Evolutionary conservation across 1,140 invertebrate genomes (phyloP).

Genomic region (Neuroterus valhalla): DNA sequence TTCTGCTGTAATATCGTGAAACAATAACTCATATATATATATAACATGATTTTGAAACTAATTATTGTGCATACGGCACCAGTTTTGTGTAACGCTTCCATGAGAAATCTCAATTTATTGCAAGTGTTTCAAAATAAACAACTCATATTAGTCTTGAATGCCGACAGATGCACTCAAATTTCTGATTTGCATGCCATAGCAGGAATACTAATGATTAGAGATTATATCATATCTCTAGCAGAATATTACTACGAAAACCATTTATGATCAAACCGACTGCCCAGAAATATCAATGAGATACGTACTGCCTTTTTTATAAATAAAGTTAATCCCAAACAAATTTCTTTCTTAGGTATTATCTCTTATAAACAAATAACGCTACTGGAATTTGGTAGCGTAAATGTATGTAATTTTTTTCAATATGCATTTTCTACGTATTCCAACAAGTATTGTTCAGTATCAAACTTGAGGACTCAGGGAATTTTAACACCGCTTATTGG

Average conservation of each 20-base stretch:
- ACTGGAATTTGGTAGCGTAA: not conserved
- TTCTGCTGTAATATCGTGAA: constrained; percentile 23
- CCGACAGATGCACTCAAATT: constrained; percentile 36
- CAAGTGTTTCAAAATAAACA: constrained; percentile 43
- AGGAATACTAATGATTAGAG: not conserved
- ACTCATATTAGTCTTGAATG: constrained; percentile 32
- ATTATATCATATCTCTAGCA: not conserved
- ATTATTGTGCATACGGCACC: constrained; percentile 36
- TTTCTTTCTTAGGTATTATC: constrained; percentile 23
- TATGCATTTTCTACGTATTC: not conserved
- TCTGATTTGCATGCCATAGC: constrained; percentile 29
- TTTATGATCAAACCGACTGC: not conserved
- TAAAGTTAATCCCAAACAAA: constrained; percentile 36
- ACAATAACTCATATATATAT: constrained; percentile 42
- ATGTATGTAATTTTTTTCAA: not conserved
- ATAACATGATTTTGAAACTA: constrained; percentile 43
- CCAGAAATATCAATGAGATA: not conserved
- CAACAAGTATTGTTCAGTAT: too few species aligned
- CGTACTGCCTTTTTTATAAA: constrained; percentile 13
- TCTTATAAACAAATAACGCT: not conserved
- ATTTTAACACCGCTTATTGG: too few species aligned
- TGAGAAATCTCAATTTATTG: constrained; percentile 8
- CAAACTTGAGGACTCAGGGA: too few species aligned
- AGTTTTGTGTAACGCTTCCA: constrained; percentile 36
- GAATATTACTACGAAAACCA: not conserved